Conservation (phyloP, 2,797 vertebrate species). For the Lagodon rhomboides region DNA sequence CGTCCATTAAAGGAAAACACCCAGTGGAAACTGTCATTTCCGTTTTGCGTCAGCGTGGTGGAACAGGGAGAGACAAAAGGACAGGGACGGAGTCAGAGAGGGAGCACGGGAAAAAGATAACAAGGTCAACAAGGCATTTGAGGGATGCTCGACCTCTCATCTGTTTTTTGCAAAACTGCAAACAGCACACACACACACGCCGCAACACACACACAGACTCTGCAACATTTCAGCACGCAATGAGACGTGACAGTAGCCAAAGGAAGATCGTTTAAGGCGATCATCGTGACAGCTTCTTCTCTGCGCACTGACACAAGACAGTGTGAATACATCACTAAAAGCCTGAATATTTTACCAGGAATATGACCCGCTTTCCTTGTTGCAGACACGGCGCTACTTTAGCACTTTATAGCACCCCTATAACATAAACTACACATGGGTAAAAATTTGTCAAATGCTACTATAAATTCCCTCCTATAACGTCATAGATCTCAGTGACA, state of each 20-base stretch:
- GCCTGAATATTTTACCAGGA: slow-evolving; percentile 46
- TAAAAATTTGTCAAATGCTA: slow-evolving; percentile 21
- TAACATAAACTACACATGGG: slow-evolving; percentile 36
- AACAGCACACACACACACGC: slow-evolving; percentile 24
- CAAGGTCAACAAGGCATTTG: slow-evolving; percentile 77
- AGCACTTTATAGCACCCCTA: slow-evolving; percentile 15
- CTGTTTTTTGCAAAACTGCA: slow-evolving; percentile 48
- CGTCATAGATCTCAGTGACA: slow-evolving; percentile 26
- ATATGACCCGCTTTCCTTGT: slow-evolving; percentile 16
- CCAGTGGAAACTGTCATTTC: slow-evolving; percentile 70
- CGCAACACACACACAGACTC: slow-evolving; percentile 28
- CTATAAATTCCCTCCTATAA: slow-evolving; percentile 2
- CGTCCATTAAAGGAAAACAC: slow-evolving; percentile 62
- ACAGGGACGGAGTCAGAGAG: slow-evolving; percentile 53
- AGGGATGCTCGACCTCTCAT: slow-evolving; percentile 65
- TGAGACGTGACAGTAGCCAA: slow-evolving; percentile 68
- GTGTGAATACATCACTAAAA: slow-evolving; percentile 35
- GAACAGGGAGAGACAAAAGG: slow-evolving; percentile 61
- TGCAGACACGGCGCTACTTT: slow-evolving; percentile 6
- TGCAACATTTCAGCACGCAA: slow-evolving; percentile 37
- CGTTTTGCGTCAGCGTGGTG: slow-evolving; percentile 58
- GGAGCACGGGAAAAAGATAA: slow-evolving; percentile 50
- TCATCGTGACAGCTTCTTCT: slow-evolving; percentile 53
- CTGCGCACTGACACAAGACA: slow-evolving; percentile 33
- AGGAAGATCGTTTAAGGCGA: slow-evolving; percentile 54